Conservation (phyloP, 2,113 vertebrate species). For the Bucco capensis region DNA sequence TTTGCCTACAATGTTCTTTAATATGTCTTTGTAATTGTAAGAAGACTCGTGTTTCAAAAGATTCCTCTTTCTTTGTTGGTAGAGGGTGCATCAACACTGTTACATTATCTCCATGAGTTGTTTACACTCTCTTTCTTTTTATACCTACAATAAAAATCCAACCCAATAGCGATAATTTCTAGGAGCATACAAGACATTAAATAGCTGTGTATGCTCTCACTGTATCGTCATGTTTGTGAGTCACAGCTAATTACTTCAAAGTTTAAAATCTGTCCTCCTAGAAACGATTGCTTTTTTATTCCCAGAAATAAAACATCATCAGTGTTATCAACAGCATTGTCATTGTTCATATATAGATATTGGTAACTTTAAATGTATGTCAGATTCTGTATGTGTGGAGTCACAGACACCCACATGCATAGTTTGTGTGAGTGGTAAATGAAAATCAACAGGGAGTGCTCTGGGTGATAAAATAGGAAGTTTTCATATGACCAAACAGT, state of each 20-base stretch:
- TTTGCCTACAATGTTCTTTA: constrained; percentile 17
- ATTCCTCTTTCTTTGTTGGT: neutral
- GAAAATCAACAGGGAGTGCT: neutral
- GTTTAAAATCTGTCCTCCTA: neutral
- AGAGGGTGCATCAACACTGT: neutral
- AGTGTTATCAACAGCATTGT: neutral
- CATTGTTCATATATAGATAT: neutral
- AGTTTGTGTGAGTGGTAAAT: neutral
- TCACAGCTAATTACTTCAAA: constrained; percentile 27
- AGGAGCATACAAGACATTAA: neutral
- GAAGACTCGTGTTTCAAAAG: neutral
- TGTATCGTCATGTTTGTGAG: neutral
- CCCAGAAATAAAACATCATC: neutral
- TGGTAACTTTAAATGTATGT: neutral
- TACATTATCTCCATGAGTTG: constrained; percentile 6
- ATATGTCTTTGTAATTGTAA: neutral
- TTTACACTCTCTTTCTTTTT: neutral
- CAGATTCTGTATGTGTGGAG: neutral
- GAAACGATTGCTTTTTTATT: constrained; percentile 10
- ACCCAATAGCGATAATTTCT: constrained; percentile 31
- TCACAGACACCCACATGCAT: neutral
- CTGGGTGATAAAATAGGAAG: neutral
- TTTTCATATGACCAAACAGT: neutral
- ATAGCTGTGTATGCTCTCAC: neutral
- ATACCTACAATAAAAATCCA: constrained; percentile 1